These are phyloP conservation scores for Artemisiospiza belli DNA, from an alignment of 2,113 vertebrate species.

Conservation along the genomic window DNA sequence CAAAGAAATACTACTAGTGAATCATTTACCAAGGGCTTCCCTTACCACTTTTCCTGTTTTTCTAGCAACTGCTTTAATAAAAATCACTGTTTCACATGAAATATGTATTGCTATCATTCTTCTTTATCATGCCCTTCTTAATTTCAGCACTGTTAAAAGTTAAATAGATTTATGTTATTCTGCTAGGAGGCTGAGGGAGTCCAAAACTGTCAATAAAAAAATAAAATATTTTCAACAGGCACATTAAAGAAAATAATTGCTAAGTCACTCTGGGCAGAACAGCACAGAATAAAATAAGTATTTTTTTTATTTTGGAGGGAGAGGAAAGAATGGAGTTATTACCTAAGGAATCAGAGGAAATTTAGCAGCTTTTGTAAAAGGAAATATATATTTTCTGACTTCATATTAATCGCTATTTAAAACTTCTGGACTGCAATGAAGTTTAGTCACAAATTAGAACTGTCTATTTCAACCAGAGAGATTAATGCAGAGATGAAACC, in stretches of 20 bases:
- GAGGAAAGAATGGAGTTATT: background rate
- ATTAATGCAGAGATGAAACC: background rate
- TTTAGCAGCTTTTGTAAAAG: background rate
- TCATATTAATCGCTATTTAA: constrained; percentile 33
- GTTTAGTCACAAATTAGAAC: background rate
- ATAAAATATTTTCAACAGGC: background rate
- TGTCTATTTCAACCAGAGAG: background rate
- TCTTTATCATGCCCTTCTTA: background rate
- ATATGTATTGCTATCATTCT: background rate
- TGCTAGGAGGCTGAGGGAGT: rapidly evolving
- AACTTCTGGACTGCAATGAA: constrained; percentile 49
- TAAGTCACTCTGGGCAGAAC: background rate
- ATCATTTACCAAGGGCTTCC: background rate
- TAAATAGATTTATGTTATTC: background rate
- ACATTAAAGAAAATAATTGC: background rate
- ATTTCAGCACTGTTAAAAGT: background rate
- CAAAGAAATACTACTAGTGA: background rate
- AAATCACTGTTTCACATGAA: background rate
- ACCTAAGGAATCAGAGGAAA: constrained; percentile 19
- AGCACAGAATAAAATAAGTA: background rate
- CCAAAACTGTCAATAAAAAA: background rate
- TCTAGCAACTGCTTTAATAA: background rate
- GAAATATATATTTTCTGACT: background rate
- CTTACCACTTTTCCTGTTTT: background rate
- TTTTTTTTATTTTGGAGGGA: background rate